A percentile compares a stretch with the other conserved stretches of the same genome.
Evolutionary conservation across 2,888 invertebrate species (phyloP).

Genomic region (Nematopogon swammerdamellus): DNA sequence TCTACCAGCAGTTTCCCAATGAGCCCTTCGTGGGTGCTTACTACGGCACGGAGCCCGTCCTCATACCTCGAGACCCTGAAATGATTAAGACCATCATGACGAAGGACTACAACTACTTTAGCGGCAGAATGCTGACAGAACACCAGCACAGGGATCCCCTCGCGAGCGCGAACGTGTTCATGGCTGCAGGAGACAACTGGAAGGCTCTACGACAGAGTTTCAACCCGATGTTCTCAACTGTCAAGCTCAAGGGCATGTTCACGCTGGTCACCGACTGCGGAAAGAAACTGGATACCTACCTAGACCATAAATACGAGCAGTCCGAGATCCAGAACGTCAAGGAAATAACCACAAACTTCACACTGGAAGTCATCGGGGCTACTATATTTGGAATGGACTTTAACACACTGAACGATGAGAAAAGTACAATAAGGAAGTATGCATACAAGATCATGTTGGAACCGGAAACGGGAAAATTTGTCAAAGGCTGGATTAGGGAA

Average conservation of each 20-base stretch:
- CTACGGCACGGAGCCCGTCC: not conserved
- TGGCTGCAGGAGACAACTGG: constrained; percentile 4
- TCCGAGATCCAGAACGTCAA: not conserved
- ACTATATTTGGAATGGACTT: not conserved
- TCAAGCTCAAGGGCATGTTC: not conserved
- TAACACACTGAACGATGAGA: not conserved
- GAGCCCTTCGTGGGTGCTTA: not conserved
- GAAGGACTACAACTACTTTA: constrained; percentile 7
- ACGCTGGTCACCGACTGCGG: not conserved
- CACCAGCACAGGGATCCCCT: not conserved
- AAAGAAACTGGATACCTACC: not conserved
- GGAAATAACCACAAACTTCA: not conserved
- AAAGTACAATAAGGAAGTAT: not conserved
- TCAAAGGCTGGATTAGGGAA: not conserved
- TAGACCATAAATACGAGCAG: not conserved
- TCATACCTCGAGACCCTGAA: constrained; percentile 5
- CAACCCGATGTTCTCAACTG: constrained; percentile 7
- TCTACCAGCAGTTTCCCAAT: not conserved
- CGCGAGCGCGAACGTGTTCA: constrained; percentile 1
- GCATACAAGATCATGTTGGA: not conserved
- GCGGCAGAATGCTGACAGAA: constrained; percentile 1
- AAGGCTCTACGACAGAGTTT: constrained; percentile 6
- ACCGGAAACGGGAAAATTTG: not conserved
- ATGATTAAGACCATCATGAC: constrained; percentile 5
- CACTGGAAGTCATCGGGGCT: not conserved